Percentiles rank a stretch among this genome's conserved stretches.
Evolutionary conservation across 2,113 vertebrate genomes (phyloP).

Genomic region (Etheostoma spectabile): DNA sequence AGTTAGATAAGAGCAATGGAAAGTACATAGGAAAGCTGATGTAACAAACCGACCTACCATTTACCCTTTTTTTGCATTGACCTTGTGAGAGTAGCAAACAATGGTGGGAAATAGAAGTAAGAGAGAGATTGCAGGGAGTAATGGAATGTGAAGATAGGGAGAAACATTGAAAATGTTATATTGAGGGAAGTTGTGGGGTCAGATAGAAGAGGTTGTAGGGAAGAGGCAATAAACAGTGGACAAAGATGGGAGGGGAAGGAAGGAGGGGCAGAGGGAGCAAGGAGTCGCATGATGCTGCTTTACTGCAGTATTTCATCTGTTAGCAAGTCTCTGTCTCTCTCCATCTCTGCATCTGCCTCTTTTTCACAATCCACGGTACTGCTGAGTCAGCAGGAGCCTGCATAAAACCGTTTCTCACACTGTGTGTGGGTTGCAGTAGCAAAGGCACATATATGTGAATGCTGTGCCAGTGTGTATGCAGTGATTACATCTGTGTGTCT

Average conservation of each 20-base stretch:
- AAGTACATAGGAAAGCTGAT: constrained; percentile 8
- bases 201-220: neutral
- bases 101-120: neutral
- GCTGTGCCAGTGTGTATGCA: neutral
- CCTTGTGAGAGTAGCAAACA: constrained; percentile 46
- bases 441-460: neutral
- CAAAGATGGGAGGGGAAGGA: constrained; percentile 48
- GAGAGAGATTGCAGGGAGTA: neutral
- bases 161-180: neutral
- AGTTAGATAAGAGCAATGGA: constrained; percentile 10
- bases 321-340: constrained; percentile 53
- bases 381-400: constrained; percentile 70
- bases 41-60: constrained; percentile 42
- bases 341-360: constrained; percentile 59
- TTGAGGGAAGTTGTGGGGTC: constrained; percentile 15
- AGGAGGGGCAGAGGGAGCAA: constrained; percentile 61
- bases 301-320: constrained; percentile 81
- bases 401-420: constrained; percentile 25
- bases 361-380: constrained; percentile 46
- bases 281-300: constrained; percentile 61
- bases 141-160: neutral
- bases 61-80: constrained; percentile 45
- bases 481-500: neutral
- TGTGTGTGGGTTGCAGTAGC: neutral
- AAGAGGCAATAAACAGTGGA: constrained; percentile 38